Conservation (phyloP, 2,888 invertebrate genomes). For the Heterodera filipjevi region DNA sequence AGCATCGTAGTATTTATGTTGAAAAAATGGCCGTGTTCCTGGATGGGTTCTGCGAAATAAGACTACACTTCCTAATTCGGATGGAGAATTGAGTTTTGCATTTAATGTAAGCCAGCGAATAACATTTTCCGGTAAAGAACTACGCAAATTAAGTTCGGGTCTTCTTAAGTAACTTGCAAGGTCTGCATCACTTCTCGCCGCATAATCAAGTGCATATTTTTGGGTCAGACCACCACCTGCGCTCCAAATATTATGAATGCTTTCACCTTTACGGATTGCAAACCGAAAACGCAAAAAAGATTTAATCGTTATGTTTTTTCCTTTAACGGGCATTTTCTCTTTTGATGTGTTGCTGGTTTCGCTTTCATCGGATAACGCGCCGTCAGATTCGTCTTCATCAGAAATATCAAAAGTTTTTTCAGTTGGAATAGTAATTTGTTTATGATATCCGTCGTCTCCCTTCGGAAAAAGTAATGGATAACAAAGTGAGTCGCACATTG, state of each 20-base stretch:
- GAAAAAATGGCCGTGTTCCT: background rate
- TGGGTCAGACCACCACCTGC: slow-evolving; percentile 16
- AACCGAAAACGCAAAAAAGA: slow-evolving; percentile 9
- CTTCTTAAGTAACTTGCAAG: background rate
- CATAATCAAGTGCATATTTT: slow-evolving; percentile 9
- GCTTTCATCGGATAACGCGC: background rate
- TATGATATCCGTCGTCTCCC: slow-evolving; percentile 13
- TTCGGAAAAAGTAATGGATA: slow-evolving; percentile 14
- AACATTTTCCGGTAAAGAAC: background rate
- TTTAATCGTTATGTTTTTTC: no score
- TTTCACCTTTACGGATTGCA: background rate
- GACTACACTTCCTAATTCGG: slow-evolving; percentile 10
- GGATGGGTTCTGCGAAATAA: background rate
- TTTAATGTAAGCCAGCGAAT: background rate
- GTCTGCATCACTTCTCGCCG: background rate
- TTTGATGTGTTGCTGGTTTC: background rate
- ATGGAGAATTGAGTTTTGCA: background rate
- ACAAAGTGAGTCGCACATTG: background rate
- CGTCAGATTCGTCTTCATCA: background rate
- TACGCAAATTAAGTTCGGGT: background rate
- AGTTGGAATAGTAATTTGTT: no score
- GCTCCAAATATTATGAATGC: slow-evolving; percentile 2
- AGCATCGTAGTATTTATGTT: background rate
- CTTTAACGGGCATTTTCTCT: background rate
- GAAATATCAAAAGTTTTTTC: no score